Evolutionary conservation across 2,113 vertebrate species (phyloP), one percentile per base, ranked within the genome.

Genomic region (Nerophis ophidion): DNA sequence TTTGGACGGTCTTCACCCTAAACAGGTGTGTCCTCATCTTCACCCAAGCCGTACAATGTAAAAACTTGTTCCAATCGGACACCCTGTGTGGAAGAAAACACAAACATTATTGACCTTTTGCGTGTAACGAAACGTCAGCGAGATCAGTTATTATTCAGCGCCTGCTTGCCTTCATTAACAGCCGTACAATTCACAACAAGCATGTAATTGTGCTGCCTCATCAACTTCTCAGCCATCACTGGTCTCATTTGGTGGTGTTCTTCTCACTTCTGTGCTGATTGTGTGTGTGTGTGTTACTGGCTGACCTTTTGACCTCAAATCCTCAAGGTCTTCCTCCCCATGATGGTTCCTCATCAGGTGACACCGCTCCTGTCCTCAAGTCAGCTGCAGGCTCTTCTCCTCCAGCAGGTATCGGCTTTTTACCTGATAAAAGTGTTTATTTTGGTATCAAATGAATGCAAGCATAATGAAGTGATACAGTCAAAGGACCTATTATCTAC

Each of bases 291-390:
- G 34, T 38, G 33, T 26, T 26, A 26, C 19, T 26, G 19, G 19
- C 19, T 36, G 17, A 57, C 17, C 17, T 58, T 19, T 47, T 12
- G 40, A 13, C 55, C 19, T 44, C 14, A 60, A 45, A 44, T 44
- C 7, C 34, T 55, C 59, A 76, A 97, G 95, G 90, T 94, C 75
- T 92, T 93, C 48, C 88, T 94, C 90, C 92, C 94, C 75, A 94
- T 95, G 93, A 95, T 96, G 93, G 92, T 92, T 80, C 92, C 93
- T 72, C 94, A 93, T 88, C 94, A 94, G 81, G 91, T 93, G 91
- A 93, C 95, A 85, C 93, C 93, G 79, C 91, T 95, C 68, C 89
- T 97, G 74, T 92, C 93, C 67, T 91, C 92, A 0, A 91, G 90
- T 83, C 95, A 97, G 82, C 92, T 98, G 61, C 95, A 96, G 81